These are phyloP conservation scores for Lepus townsendii DNA, from an alignment of 2,797 vertebrate species.

Conservation along the genomic window DNA sequence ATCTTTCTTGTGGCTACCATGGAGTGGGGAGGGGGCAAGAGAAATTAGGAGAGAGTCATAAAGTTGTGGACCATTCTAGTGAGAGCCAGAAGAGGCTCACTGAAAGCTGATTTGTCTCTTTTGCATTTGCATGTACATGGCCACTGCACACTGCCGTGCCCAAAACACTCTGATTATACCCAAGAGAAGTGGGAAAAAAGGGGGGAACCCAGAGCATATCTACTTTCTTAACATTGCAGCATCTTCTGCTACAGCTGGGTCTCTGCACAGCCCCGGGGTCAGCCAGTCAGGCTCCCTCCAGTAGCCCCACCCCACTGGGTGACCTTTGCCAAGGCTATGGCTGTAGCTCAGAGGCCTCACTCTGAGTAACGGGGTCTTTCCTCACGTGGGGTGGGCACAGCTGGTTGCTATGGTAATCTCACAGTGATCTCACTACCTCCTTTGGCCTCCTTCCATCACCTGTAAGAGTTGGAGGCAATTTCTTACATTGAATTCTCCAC, in stretches of 20 bases:
- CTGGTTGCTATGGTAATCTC: not conserved
- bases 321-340: accelerated
- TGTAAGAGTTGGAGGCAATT: not conserved
- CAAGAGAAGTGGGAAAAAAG: not conserved
- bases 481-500: not conserved
- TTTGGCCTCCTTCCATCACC: not conserved
- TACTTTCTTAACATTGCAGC: not conserved
- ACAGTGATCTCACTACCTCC: not conserved
- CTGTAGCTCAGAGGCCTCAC: not conserved
- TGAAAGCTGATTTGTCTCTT: not conserved
- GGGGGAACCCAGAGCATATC: not conserved
- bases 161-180: not conserved
- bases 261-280: not conserved
- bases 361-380: not conserved
- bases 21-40: not conserved
- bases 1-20: not conserved
- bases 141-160: not conserved
- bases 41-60: not conserved
- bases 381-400: not conserved
- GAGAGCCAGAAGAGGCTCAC: not conserved
- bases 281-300: not conserved
- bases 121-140: too few species aligned
- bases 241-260: not conserved
- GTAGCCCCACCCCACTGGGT: accelerated
- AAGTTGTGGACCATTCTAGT: not conserved